These are phyloP conservation scores for Drosophila persimilis DNA, from an alignment of 1,140 invertebrate genomes.

Conservation along the genomic window DNA sequence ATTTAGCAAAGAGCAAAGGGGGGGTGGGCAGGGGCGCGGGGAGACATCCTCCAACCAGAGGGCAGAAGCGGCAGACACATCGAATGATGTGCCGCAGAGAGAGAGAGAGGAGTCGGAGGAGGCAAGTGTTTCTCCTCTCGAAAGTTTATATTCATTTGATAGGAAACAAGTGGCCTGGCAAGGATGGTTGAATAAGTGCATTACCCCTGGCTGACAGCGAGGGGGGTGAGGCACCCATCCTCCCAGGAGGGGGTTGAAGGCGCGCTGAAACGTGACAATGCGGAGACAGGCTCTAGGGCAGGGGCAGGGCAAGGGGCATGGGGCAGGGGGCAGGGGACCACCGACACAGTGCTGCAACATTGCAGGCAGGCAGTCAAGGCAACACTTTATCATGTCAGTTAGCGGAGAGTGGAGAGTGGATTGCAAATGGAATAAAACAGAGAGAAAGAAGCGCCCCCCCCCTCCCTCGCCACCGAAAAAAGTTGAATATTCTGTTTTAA, in stretches of 20 bases:
- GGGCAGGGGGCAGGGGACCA: neutral
- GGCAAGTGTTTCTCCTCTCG: constrained; percentile 38
- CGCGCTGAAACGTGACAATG: constrained; percentile 71
- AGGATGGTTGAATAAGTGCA: constrained; percentile 54
- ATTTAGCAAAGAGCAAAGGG: constrained; percentile 22
- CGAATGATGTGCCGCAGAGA: neutral
- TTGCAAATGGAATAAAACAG: constrained; percentile 54
- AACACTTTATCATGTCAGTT: constrained; percentile 79
- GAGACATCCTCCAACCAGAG: too few relatives aligned
- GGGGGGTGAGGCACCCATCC: neutral
- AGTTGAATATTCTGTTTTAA: constrained; percentile 54
- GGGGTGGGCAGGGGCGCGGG: too few relatives aligned
- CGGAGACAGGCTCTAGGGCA: constrained; percentile 35
- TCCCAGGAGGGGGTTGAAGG: constrained; percentile 1
- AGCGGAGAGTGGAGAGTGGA: constrained; percentile 34
- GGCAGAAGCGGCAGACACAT: too few relatives aligned
- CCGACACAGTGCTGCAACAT: constrained; percentile 43
- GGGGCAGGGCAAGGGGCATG: neutral
- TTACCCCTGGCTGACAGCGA: constrained; percentile 26
- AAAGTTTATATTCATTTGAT: constrained; percentile 78
- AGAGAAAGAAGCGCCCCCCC: constrained; percentile 7
- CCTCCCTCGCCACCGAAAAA: neutral
- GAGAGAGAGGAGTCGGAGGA: constrained; percentile 12
- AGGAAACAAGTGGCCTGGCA: constrained; percentile 68
- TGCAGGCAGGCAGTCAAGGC: constrained; percentile 50